Percentiles rank a stretch among this genome's conserved stretches.
These are phyloP conservation scores for Proterorhinus semilunaris DNA, from an alignment of 2,113 vertebrate genomes.

Conservation along the genomic window DNA sequence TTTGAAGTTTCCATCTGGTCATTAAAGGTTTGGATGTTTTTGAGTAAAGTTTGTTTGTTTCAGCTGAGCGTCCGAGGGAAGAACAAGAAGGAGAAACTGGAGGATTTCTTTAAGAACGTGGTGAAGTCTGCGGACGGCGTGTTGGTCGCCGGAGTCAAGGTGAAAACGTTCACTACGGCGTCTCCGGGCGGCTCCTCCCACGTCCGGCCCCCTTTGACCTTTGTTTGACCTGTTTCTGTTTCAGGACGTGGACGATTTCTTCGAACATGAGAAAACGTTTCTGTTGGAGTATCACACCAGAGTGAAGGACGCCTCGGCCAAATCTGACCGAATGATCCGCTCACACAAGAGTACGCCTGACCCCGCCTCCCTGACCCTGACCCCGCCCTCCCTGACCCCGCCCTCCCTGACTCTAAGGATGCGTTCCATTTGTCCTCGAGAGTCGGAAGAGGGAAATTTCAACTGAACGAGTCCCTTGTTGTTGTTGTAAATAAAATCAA, in stretches of 20 bases:
- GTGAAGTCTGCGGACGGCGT: slow-evolving; percentile 98
- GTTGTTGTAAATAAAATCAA: too few species aligned
- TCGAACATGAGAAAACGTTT: slow-evolving; percentile 98
- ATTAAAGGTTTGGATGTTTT: too few species aligned
- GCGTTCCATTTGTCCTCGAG: too few species aligned
- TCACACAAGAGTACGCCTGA: slow-evolving; percentile 92
- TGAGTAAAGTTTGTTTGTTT: too few species aligned
- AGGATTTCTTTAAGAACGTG: slow-evolving; percentile 99
- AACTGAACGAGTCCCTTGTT: too few species aligned
- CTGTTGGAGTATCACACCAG: slow-evolving; percentile 98
- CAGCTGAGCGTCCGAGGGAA: slow-evolving; percentile 97
- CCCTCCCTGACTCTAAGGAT: too few species aligned
- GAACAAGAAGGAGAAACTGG: slow-evolving; percentile 98
- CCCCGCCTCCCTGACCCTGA: too few species aligned
- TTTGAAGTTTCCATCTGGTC: too few species aligned
- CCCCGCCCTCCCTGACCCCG: too few species aligned
- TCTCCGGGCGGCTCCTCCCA: too few species aligned
- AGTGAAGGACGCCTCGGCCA: slow-evolving; percentile 94
- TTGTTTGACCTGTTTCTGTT: background rate
- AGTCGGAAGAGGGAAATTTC: too few species aligned
- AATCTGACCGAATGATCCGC: slow-evolving; percentile 97
- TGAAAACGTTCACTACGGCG: slow-evolving; percentile 50
- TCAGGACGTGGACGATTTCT: slow-evolving; percentile 98
- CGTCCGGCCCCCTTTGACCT: too few species aligned
- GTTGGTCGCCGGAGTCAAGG: slow-evolving; percentile 98